Percentiles rank a stretch among this genome's conserved stretches.
phyloP scores from a whole-genome alignment of 1,140 invertebrate species.

The Lordiphosa mommai region DNA sequence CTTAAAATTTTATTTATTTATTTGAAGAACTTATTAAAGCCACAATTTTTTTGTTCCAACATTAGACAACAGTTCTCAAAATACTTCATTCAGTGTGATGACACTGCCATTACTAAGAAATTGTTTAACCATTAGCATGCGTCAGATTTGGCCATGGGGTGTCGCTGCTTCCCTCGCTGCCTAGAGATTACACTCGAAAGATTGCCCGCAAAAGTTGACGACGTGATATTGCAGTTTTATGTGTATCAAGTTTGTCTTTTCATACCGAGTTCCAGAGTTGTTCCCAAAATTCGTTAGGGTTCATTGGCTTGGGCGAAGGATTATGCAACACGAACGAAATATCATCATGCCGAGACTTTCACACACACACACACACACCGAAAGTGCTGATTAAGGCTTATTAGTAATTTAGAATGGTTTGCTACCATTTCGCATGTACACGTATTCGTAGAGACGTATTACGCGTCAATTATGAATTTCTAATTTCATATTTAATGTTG shows the following conservation, averaged over 20 bases:
- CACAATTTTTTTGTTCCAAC: too few species aligned
- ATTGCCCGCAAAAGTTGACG: constrained; percentile 29
- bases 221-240: constrained; percentile 74
- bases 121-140: constrained; percentile 47
- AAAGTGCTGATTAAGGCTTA: constrained; percentile 59
- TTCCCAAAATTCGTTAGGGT: constrained; percentile 46
- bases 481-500: constrained; percentile 51
- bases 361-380: too few species aligned
- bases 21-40: too few species aligned
- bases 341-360: constrained; percentile 59
- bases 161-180: constrained; percentile 5
- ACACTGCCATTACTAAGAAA: constrained; percentile 44
- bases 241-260: constrained; percentile 39
- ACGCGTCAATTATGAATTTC: constrained; percentile 74
- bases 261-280: constrained; percentile 7
- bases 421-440: constrained; percentile 50
- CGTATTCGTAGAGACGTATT: constrained; percentile 35
- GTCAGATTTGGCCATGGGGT: constrained; percentile 20
- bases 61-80: background rate
- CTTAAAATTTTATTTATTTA: too few species aligned
- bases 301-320: constrained; percentile 62
- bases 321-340: constrained; percentile 71
- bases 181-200: constrained; percentile 62
- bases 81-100: constrained; percentile 4
- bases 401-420: constrained; percentile 71